Conservation (phyloP, 2,797 vertebrate species). For the Semotilus atromaculatus region DNA sequence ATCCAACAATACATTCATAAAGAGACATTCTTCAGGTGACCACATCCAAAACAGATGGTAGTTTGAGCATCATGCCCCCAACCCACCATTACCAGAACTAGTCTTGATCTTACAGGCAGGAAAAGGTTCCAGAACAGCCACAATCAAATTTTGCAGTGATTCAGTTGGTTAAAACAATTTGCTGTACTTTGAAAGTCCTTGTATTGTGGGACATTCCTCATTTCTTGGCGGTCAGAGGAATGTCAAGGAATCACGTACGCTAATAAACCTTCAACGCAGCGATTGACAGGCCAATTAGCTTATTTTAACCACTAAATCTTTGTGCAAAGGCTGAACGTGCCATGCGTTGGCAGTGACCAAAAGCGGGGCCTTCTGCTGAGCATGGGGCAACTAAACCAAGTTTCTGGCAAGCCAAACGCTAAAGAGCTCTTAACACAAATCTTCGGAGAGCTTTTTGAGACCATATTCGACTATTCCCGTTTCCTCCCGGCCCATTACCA, state of each 20-base stretch:
- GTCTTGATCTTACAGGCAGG: constrained; percentile 42
- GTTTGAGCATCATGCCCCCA: constrained; percentile 62
- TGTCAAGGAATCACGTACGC: constrained; percentile 26
- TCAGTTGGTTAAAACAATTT: constrained; percentile 69
- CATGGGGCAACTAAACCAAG: constrained; percentile 27
- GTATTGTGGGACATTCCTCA: constrained; percentile 12
- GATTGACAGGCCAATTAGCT: constrained; percentile 55
- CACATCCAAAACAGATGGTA: constrained; percentile 60
- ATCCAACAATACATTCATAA: constrained; percentile 38
- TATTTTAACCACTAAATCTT: constrained; percentile 69
- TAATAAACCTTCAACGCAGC: constrained; percentile 25
- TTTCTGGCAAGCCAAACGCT: constrained; percentile 34
- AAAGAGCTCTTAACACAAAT: constrained; percentile 41
- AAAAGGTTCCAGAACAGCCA: constrained; percentile 27
- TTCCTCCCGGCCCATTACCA: constrained; percentile 55
- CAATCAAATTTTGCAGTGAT: constrained; percentile 45
- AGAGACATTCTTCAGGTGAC: constrained; percentile 53
- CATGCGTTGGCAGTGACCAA: constrained; percentile 46
- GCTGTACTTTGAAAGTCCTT: constrained; percentile 53
- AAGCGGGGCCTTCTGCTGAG: constrained; percentile 24
- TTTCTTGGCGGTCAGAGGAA: constrained; percentile 9
- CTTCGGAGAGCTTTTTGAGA: constrained; percentile 19
- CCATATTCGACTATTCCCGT: not conserved
- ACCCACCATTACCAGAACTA: constrained; percentile 41
- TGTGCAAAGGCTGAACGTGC: constrained; percentile 45